Evolutionary conservation across 2,797 vertebrate genomes (phyloP), one percentile per base, ranked within the genome.

Genomic region (Spatula clypeata): DNA sequence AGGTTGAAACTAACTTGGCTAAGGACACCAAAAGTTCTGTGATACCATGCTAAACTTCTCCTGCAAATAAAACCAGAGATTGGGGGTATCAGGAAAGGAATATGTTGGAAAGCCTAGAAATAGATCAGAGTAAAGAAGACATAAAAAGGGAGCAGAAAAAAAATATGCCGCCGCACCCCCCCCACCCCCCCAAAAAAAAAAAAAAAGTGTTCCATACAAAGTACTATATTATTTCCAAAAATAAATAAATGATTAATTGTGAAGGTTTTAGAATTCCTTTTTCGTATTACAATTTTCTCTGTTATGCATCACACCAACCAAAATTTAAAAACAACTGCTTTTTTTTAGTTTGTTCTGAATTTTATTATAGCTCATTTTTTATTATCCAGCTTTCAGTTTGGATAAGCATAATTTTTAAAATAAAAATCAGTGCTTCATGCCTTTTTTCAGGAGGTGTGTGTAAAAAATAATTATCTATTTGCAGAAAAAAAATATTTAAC

Each of bases 51-150:
- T 74, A 79, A 76, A 65, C 34, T 67, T 31, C 45, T 77, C 44
- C n/a, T 91, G 47, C 31, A 89, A 71, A 61, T 14, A 91, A 87
- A 89, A 4, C 10, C 51, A 87, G 67, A 93, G 14, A 85, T 29
- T 7, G 23, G 7, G 14, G 26, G 20, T 34, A 90, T 17, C 26
- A 73, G 12, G 10, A 61, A 58, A 81, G 13, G 14, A 70, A 84
- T 88, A 44, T 62, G 24, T 32, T 73, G n/a, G 90, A 79, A 94
- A 87, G 32, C 6, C 34, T 31, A 87, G 32, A 93, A 88, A 60
- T 57, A 73, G 44, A 80, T 70, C 6, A 69, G 66, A 79, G 6
- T 82, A 90, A 84, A 21, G 34, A 93, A 1, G 58, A 13, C 17
- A 67, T 40, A 49, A 51, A 66, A 72, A 61, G 18, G 14, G 1